Evolutionary conservation across 2,113 vertebrate genomes (phyloP).

Genomic region (Rhombomys opimus): DNA sequence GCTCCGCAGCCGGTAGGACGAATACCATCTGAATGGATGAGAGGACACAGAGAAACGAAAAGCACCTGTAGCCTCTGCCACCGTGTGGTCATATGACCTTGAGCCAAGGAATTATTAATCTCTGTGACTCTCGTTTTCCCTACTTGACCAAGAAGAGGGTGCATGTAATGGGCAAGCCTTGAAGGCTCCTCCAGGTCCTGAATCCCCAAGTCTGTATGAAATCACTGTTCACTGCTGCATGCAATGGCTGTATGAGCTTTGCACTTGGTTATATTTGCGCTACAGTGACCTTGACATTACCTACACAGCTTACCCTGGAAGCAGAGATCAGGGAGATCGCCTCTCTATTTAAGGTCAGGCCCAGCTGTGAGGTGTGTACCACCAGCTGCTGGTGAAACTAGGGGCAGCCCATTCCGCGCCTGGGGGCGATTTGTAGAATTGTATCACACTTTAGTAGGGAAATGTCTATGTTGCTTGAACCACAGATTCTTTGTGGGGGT

Average conservation of each 20-base stretch:
- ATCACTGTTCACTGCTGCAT: neutral
- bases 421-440: neutral
- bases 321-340: neutral
- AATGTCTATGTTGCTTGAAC: neutral
- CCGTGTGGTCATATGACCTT: neutral
- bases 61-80: neutral
- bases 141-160: neutral
- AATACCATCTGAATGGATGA: no score
- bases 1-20: neutral
- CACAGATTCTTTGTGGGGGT: neutral
- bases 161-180: neutral
- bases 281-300: neutral
- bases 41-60: neutral
- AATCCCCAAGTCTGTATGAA: neutral
- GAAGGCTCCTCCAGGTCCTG: neutral
- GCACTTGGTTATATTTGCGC: neutral
- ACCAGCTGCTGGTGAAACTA: neutral
- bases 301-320: neutral
- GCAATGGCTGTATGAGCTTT: neutral
- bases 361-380: neutral
- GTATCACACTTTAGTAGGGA: neutral
- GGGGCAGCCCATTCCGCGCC: neutral
- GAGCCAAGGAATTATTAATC: neutral
- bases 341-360: slow-evolving; percentile 22
- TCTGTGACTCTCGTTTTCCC: neutral